Base-by-base conservation (phyloP, 1,140 invertebrate species). In the Zeugodacus cucurbitae region DNA sequence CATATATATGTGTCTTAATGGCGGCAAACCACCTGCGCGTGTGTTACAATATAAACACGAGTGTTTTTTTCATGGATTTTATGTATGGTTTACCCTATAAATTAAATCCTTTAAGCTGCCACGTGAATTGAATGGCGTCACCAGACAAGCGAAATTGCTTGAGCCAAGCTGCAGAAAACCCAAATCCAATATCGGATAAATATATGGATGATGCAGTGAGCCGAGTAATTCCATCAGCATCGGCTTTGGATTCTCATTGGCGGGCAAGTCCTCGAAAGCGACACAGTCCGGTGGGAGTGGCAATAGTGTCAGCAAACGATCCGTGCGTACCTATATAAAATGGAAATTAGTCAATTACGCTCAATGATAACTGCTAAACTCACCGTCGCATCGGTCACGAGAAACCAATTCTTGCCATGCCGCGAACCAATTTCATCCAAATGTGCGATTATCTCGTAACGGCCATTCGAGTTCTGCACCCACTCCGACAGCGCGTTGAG, bases 101-200 rank as follows among this genome's bases (percentile, higher is more conserved):
- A 98, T 97, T 29, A 98, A 94, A 95, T 98, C 98, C 92, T 98
- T 98, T 6, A 98, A 94, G 90, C 97, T 98, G 62, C 97, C 97
- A 90, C 95, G 95, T 26, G 95, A 95, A 92, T 97, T 98, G 88
- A 98, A 96, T 0, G 97, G 98, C 89, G 97, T 95, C 2, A 98
- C 95, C 17, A 97, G 94, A 32, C 97, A 95, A 10, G 96, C 95
- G 93, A 95, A 95, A 89, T 94, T 93, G 89, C 95, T 93, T 48
- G 92, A 91, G 87, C 94, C 94, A 89, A 93, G 94, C 87, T 96
- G 95, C 87, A 94, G 94, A 88, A 95, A 93, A 89, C 97, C 97
- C 88, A 98, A 94, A 91, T 98, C 97, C 74, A 98, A 94, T 3
- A 98, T 96, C 0, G 98, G 97, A 94, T 97, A 97, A 87, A 98